phyloP scores from a whole-genome alignment of 2,113 vertebrate species.

The Campylorhamphus procurvoides region DNA sequence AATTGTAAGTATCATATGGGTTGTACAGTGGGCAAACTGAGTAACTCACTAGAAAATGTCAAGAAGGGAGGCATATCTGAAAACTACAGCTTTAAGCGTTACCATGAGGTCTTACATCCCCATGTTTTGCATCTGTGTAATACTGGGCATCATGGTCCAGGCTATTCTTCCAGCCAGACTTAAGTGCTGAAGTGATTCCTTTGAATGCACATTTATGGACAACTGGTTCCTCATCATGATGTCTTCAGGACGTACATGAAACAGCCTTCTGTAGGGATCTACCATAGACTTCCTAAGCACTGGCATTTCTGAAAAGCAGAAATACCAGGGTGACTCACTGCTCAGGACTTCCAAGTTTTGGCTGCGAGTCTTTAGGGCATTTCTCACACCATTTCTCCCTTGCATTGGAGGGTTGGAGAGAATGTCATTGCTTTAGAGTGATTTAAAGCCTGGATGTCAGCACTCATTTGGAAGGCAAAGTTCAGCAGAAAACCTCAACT shows the following conservation, averaged over 20 bases:
- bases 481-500: not conserved
- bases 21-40: not conserved
- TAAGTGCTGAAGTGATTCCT: not conserved
- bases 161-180: not conserved
- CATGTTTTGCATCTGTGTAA: not conserved
- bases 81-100: not conserved
- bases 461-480: not conserved
- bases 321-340: not conserved
- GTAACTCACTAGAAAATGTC: not conserved
- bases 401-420: not conserved
- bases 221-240: not conserved
- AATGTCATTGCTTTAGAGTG: not conserved
- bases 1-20: not conserved
- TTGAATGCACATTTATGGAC: not conserved
- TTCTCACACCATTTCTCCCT: not conserved
- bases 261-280: not conserved
- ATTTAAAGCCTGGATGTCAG: not conserved
- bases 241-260: not conserved
- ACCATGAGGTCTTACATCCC: not conserved
- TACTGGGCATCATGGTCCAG: not conserved
- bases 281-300: not conserved
- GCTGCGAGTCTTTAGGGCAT: not conserved
- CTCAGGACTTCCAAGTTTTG: not conserved
- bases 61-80: not conserved
- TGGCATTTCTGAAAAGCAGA: not conserved